Base-by-base conservation (phyloP, 2,888 invertebrate species). In the Conistra vaccinii region DNA sequence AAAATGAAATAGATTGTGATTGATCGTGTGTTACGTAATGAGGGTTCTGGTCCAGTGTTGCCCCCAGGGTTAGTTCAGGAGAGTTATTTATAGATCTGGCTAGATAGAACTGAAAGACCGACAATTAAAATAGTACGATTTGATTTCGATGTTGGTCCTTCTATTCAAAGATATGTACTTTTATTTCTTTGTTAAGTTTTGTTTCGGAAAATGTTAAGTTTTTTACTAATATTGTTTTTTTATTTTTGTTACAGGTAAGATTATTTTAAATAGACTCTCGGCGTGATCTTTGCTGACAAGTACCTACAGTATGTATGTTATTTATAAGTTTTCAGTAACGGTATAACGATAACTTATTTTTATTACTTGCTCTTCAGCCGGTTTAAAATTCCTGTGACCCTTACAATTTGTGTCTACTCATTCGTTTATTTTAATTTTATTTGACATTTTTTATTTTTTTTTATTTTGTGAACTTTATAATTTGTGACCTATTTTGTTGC, bases 231-330 rank as follows among this genome's bases (percentile, higher is more conserved):
- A n/a, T 20, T 42, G 14, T 55, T 2, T 26, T 53, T 70, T 65
- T 60, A 0, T 48, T 61, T 65, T 84, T 82, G 80, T 82, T 82
- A n/a, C 82, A 82, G 82, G 82, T 82, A 84, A 80, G 84, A 26
- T 57, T 20, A 45, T 69, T 71, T 55, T 26, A 42, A 51, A 45
- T 23, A 20, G 1, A 51, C 17, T 23, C 20, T 48, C 1, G 12
- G 0, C 14, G 39, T 32, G 10, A 5, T 60, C 2, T 0, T 51
- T 1, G 17, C n/a, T 48, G 32, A 17, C 1, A 7, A 6, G 26
- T 53, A 53, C 12, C 26, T 55, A 29, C 29, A 29, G 57, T 57
- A 57, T 9, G 57, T 57, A 57, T 29, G 57, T 29, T 6, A 57
- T 29, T 51, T 57, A 9, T 29, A 57, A 58, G 29, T 65, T 32